phyloP scores from a whole-genome alignment of 2,113 vertebrate species.

The Albula goreensis region DNA sequence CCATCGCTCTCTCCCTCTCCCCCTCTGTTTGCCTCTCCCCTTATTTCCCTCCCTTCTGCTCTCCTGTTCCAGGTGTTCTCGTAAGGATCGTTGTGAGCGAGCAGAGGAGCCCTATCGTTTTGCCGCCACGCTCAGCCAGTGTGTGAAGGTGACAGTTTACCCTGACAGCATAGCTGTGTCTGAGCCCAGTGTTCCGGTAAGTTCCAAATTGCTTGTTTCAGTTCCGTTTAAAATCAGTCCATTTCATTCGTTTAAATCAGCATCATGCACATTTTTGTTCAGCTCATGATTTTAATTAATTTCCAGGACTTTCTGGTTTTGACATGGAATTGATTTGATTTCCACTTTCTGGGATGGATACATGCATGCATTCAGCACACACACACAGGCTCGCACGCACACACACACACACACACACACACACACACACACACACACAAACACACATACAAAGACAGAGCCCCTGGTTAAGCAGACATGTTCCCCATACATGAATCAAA shows the following conservation, averaged over 20 bases:
- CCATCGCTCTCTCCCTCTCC: not conserved
- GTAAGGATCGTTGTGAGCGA: constrained; percentile 83
- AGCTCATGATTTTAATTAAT: not conserved
- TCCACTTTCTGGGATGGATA: too few relatives aligned
- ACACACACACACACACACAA: not conserved
- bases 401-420: constrained; percentile 11
- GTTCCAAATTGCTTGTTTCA: constrained; percentile 17
- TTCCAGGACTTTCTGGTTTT: not conserved
- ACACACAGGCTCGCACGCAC: not conserved
- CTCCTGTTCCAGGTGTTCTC: constrained; percentile 79
- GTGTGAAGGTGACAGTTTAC: constrained; percentile 81
- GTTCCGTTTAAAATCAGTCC: too few relatives aligned
- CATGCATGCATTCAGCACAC: not conserved
- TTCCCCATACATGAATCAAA: not conserved
- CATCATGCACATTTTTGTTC: not conserved
- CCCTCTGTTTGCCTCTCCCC: not conserved
- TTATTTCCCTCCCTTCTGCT: not conserved
- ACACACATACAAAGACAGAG: not conserved
- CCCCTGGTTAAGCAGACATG: not conserved
- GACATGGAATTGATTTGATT: not conserved
- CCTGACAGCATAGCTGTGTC: constrained; percentile 95
- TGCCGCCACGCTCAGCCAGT: constrained; percentile 80
- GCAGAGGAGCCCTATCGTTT: constrained; percentile 87
- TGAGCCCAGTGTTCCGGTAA: constrained; percentile 83
- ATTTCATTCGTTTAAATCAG: too few relatives aligned